Evolutionary conservation across 2,888 invertebrate genomes (phyloP), one percentile per base, ranked within the genome.

Genomic region (Andrena bucephala): DNA sequence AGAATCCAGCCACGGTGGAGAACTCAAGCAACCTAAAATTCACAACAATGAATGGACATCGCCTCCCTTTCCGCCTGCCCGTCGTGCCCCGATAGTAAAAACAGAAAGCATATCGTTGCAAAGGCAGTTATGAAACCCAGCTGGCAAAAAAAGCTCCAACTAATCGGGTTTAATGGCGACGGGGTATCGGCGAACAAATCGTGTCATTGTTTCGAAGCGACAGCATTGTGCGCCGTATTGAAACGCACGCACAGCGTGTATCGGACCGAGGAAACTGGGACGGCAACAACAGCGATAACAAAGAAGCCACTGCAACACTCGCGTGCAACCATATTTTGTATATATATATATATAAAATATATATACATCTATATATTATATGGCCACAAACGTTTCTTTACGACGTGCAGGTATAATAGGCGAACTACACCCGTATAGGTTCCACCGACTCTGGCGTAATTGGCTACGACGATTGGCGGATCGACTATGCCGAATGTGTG

Each of bases 181-280:
- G 60, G 70, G 76, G 73, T 81, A 84, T 76, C 85, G 84, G 67
- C 63, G 82, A 84, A 85, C 85, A 88, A 86, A 90, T 89, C 89
- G 88, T 72, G 76, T 81, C 85, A 87, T 89, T 90, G 90, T 86
- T 85, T 86, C 81, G 78, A 74, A 73, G 83, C 81, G 81, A 78
- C 84, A 75, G 84, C 81, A 83, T 83, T 79, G 88, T 73, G 86
- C 78, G 78, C 71, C 76, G 84, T 77, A 90, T 85, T 87, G 83
- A 86, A 88, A 88, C 83, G 85, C 85, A 81, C 57, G 57, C 84
- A 80, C 84, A 80, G 87, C 87, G 91, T 89, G 90, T 91, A 90
- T 88, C 89, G 89, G 88, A 91, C 87, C 92, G 91, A 88, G 91
- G 92, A 92, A 92, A 92, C 92, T 92, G 91, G 92, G 91, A 92